phyloP scores from a whole-genome alignment of 2,797 vertebrate species.

The Xerus rutilus region DNA sequence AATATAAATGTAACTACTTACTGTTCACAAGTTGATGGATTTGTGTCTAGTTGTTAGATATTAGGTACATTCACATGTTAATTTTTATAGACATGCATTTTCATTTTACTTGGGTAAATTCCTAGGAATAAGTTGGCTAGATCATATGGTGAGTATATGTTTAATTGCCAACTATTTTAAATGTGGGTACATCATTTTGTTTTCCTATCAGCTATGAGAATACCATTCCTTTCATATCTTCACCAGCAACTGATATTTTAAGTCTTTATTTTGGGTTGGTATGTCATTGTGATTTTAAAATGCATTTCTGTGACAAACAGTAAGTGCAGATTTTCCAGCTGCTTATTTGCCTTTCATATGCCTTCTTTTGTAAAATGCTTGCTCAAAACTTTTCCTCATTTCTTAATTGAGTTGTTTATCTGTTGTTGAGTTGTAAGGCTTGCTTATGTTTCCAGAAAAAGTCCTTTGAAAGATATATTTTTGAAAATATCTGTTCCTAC shows the following conservation, averaged over 20 bases:
- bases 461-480: neutral
- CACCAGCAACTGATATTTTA: neutral
- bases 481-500: slow-evolving; percentile 19
- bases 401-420: neutral
- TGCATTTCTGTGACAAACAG: neutral
- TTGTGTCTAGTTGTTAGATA: neutral
- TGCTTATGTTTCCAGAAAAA: neutral
- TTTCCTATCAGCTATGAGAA: neutral
- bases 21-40: neutral
- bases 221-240: neutral
- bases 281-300: neutral
- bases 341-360: neutral
- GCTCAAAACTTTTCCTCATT: neutral
- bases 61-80: neutral
- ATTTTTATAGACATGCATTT: neutral
- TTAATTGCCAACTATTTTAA: neutral
- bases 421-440: neutral
- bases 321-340: neutral
- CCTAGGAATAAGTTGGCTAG: neutral
- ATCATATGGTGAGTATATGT: neutral
- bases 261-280: neutral
- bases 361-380: neutral
- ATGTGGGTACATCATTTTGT: neutral
- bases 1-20: neutral
- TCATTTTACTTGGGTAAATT: neutral